phyloP scores from a whole-genome alignment of 2,888 invertebrate genomes.

The Eremobia ochroleuca region DNA sequence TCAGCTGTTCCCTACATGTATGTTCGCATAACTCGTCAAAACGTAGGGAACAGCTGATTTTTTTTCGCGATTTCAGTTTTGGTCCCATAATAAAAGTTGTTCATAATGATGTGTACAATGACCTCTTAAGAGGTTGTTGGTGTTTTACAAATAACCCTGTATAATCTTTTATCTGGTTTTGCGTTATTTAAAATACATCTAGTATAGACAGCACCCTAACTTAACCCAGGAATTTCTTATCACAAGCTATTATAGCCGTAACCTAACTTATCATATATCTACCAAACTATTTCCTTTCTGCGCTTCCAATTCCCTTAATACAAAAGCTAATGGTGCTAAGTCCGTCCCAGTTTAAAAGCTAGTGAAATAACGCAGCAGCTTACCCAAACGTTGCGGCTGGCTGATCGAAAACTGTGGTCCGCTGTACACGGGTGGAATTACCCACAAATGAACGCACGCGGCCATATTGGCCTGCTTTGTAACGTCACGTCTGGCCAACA shows the following conservation, averaged over 20 bases:
- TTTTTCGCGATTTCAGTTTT: too few species aligned
- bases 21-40: too few species aligned
- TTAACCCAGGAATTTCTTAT: too few species aligned
- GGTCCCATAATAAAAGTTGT: too few species aligned
- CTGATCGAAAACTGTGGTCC: conserved; percentile 81
- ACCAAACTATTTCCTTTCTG: background rate
- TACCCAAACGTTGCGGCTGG: conserved; percentile 65
- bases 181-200: too few species aligned
- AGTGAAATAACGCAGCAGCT: conserved; percentile 52
- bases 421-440: conserved; percentile 71
- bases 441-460: conserved; percentile 67
- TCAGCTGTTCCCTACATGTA: too few species aligned
- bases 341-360: conserved; percentile 33
- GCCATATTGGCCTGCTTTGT: conserved; percentile 39
- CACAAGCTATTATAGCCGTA: background rate
- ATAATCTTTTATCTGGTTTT: too few species aligned
- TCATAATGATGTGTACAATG: too few species aligned
- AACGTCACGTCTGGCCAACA: conserved; percentile 13
- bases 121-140: too few species aligned
- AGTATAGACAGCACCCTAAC: background rate
- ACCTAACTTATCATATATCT: background rate
- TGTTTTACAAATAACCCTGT: too few species aligned
- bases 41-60: too few species aligned
- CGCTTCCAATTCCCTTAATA: too few species aligned
- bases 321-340: background rate